Conservation (phyloP, 2,888 invertebrate genomes). For the Agelastica alni region DNA sequence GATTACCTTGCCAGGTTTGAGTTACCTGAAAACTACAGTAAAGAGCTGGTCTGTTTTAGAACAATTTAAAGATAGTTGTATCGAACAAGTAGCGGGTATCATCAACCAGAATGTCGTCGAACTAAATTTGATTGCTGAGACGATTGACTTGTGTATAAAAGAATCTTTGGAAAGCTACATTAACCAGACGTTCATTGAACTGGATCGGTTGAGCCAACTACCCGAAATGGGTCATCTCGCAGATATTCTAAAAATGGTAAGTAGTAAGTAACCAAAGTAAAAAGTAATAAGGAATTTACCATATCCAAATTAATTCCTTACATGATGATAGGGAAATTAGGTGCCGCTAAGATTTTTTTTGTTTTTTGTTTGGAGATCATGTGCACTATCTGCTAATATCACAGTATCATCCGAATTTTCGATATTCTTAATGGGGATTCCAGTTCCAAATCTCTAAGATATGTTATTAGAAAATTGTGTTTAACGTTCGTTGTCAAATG, state of each 20-base stretch:
- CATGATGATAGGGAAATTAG: too few species aligned
- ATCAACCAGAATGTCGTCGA: conserved; percentile 5
- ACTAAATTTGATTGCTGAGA: conserved; percentile 1
- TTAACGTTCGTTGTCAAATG: too few species aligned
- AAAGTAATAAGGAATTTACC: too few species aligned
- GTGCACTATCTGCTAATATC: too few species aligned
- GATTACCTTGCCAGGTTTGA: conserved; percentile 14
- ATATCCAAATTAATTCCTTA: too few species aligned
- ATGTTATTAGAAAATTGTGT: too few species aligned
- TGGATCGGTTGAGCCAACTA: conserved; percentile 5
- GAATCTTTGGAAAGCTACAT: conserved; percentile 8
- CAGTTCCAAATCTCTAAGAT: too few species aligned
- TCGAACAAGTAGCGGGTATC: conserved; percentile 1
- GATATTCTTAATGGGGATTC: too few species aligned
- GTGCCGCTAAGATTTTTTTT: too few species aligned
- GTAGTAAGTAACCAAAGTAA: too few species aligned
- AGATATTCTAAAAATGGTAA: conserved; percentile 8
- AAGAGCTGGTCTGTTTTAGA: conserved; percentile 21
- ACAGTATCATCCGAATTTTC: too few species aligned
- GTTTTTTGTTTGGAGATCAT: too few species aligned
- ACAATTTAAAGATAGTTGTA: conserved; percentile 16
- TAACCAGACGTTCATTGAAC: conserved; percentile 12
- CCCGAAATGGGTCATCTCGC: conserved; percentile 1
- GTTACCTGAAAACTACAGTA: conserved; percentile 21
- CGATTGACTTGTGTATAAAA: conserved; percentile 8